phyloP scores from a whole-genome alignment of 2,797 vertebrate genomes.

The Myiotriccus ornatus region DNA sequence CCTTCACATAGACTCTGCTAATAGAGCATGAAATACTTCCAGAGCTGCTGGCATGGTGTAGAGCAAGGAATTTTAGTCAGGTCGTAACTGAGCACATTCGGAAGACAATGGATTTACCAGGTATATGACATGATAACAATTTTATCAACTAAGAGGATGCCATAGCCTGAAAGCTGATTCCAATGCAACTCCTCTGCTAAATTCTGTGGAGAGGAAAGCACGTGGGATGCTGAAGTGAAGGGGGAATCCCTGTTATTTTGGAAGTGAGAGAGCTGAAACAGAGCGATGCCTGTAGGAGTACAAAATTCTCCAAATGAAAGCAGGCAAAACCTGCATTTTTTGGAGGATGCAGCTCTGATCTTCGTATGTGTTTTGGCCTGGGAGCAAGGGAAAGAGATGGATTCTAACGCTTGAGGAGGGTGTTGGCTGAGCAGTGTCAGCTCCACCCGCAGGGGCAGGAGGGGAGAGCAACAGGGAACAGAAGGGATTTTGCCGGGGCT shows the following conservation, averaged over 20 bases:
- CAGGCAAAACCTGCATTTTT: neutral
- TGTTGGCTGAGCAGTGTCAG: neutral
- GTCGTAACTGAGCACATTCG: neutral
- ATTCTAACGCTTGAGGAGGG: neutral
- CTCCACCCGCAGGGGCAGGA: neutral
- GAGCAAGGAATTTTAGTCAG: neutral
- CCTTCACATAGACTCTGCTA: neutral
- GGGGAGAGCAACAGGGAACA: neutral
- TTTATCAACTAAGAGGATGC: neutral
- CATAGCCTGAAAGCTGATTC: neutral
- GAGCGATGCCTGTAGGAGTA: neutral
- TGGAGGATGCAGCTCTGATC: neutral
- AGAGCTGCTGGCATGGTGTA: neutral
- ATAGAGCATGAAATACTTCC: neutral
- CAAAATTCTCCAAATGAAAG: neutral
- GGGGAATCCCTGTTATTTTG: neutral
- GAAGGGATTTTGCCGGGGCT: rapidly evolving
- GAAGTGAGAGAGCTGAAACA: neutral
- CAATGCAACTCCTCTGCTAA: neutral
- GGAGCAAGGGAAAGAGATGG: neutral
- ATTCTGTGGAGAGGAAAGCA: neutral
- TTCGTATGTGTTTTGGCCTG: rapidly evolving
- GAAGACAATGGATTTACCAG: neutral
- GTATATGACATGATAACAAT: neutral
- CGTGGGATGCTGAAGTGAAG: neutral